Conservation (phyloP, 2,888 invertebrate species). For the Penaeus monodon region DNA sequence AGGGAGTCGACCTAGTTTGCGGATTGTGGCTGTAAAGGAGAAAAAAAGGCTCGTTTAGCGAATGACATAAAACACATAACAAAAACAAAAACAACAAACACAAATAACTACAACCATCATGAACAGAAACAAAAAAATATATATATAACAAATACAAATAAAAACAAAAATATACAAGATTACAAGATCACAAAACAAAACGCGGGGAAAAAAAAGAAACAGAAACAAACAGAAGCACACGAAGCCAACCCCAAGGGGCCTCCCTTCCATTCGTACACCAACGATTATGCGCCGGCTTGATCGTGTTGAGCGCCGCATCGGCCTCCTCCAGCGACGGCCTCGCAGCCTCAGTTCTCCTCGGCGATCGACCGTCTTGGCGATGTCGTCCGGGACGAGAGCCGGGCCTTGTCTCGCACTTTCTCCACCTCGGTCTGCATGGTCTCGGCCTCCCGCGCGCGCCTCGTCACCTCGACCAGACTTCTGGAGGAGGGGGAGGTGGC, state of each 20-base stretch:
- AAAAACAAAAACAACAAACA: too few species aligned
- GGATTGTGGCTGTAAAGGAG: conserved; percentile 79
- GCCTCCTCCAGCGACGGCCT: conserved; percentile 96
- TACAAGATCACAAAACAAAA: too few species aligned
- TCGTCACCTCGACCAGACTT: conserved; percentile 86
- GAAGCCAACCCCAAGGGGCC: neutral
- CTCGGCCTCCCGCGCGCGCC: conserved; percentile 94
- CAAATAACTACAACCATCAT: too few species aligned
- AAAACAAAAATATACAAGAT: too few species aligned
- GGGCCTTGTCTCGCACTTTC: conserved; percentile 95
- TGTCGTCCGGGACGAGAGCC: conserved; percentile 83
- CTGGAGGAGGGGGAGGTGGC: neutral
- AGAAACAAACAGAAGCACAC: neutral
- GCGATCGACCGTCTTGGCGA: conserved; percentile 88
- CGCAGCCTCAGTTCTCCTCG: conserved; percentile 92
- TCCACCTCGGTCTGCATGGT: conserved; percentile 95
- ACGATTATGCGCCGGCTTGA: conserved; percentile 94
- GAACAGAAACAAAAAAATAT: too few species aligned
- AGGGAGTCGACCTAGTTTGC: conserved; percentile 94
- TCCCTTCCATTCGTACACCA: conserved; percentile 55
- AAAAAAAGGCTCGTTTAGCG: too few species aligned
- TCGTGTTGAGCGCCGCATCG: conserved; percentile 93
- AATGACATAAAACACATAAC: too few species aligned
- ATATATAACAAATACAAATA: too few species aligned
- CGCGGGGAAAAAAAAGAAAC: too few species aligned